Base-by-base conservation (phyloP, 2,113 vertebrate genomes). In the Sisor rabdophorus region DNA sequence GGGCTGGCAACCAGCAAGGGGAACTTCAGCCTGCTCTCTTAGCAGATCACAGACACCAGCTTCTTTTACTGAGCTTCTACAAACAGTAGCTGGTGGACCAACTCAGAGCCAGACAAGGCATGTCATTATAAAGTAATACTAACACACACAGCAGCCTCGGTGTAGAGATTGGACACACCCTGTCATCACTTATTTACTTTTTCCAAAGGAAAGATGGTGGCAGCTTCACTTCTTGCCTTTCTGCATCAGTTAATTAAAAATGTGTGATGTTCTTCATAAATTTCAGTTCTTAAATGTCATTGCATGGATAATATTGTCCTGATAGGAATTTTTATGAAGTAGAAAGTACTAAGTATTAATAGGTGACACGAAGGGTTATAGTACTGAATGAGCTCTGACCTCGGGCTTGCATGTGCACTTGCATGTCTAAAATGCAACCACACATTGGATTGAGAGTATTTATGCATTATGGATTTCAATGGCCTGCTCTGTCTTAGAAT, bases 121-220 rank as follows among this genome's bases (percentile, higher is more conserved):
- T 0, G 90, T 94, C 86, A 93, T 93, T 86, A 92, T 94, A 87
- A 94, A 95, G 90, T 95, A 93, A 90, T 76, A 80, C 85, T 86
- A 72, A 80, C 82, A 81, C 74, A 67, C 70, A 68, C 59, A 58
- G 61, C 61, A 55, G 53, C 76, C 64, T 76, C 68, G 58, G 61
- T 63, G 64, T 77, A 58, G 72, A 77, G 60, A 70, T 44, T 79
- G 64, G 69, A 78, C 58, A 79, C 48, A 60, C 48, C 50, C 63
- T 79, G 24, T 64, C 30, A 40, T 77, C 58, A 28, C 73, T 55
- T 71, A 63, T 74, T 40, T 58, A 73, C 63, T 75, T 80, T 77
- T 81, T 73, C 67, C 69, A 73, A 82, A 63, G 71, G 68, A 65
- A 77, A 71, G 54, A 59, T 65, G 71, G 61, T 19, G 52, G 71